Percentiles rank a stretch among this genome's conserved stretches.
phyloP scores from a whole-genome alignment of 2,888 invertebrate genomes.

The Diplazon laetatorius region DNA sequence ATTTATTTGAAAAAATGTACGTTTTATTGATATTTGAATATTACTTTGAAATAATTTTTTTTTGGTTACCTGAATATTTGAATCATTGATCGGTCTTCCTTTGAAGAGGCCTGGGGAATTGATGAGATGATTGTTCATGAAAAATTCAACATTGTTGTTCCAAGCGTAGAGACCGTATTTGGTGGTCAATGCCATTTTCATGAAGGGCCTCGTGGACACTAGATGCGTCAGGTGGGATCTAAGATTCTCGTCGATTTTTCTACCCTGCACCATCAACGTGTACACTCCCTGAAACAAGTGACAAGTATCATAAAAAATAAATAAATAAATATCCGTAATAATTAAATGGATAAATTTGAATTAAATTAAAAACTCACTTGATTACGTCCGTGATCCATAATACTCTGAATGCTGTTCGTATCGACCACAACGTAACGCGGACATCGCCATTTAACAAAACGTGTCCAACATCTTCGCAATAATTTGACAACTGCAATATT shows the following conservation, averaged over 20 bases:
- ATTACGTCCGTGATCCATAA: conserved; percentile 78
- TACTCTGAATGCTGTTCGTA: conserved; percentile 74
- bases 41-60: no score
- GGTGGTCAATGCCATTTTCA: conserved; percentile 87
- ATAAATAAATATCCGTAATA: no score
- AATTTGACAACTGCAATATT: conserved; percentile 77
- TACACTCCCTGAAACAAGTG: conserved; percentile 74
- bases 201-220: conserved; percentile 83
- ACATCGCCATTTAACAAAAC: conserved; percentile 78
- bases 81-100: conserved; percentile 88
- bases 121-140: conserved; percentile 88
- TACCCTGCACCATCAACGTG: conserved; percentile 77
- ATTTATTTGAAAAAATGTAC: no score
- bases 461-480: conserved; percentile 75
- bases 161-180: conserved; percentile 92
- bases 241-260: conserved; percentile 72
- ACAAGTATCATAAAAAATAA: neutral
- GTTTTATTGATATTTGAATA: no score
- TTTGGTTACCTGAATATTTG: conserved; percentile 88
- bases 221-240: conserved; percentile 74
- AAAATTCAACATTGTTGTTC: conserved; percentile 85
- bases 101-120: conserved; percentile 87
- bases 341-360: no score
- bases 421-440: conserved; percentile 76
- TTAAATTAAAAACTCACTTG: conserved; percentile 77